These are phyloP conservation scores for Thymelicus lineola DNA, from an alignment of 2,888 invertebrate species.

Conservation along the genomic window DNA sequence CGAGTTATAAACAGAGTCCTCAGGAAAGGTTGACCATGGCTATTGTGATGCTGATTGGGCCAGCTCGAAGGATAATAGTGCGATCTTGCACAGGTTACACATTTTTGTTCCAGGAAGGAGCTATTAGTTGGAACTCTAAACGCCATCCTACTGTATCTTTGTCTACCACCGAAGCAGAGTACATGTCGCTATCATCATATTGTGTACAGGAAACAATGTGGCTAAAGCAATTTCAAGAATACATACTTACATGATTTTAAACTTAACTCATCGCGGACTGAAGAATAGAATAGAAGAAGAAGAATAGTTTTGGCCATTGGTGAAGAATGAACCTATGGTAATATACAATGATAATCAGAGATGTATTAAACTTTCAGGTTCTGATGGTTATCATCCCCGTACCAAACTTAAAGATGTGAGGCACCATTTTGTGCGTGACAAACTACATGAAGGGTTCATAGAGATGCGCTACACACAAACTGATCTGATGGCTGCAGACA, in stretches of 20 bases:
- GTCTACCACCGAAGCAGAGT: slow-evolving; percentile 5
- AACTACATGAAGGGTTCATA: no score
- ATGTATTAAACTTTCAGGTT: slow-evolving; percentile 11
- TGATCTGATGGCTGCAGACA: no score
- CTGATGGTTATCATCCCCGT: not conserved
- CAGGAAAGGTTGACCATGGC: no score
- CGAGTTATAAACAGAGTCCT: no score
- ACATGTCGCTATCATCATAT: slow-evolving; percentile 39
- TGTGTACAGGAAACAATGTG: slow-evolving; percentile 42
- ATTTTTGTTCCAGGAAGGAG: slow-evolving; percentile 48
- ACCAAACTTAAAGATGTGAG: no score
- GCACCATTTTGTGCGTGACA: no score
- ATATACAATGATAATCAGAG: slow-evolving; percentile 38
- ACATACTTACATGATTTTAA: no score
- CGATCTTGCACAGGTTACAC: slow-evolving; percentile 47
- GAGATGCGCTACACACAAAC: no score
- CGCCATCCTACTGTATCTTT: not conserved
- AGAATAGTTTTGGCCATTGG: slow-evolving; percentile 26
- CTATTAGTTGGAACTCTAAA: slow-evolving; percentile 48
- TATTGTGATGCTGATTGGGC: slow-evolving; percentile 51
- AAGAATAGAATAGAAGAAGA: no score
- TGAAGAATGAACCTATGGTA: slow-evolving; percentile 12
- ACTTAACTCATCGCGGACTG: no score
- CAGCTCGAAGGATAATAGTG: slow-evolving; percentile 36
- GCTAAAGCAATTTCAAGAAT: slow-evolving; percentile 39